These are phyloP conservation scores for Pardalotus punctatus DNA, from an alignment of 2,113 vertebrate species.

Conservation along the genomic window DNA sequence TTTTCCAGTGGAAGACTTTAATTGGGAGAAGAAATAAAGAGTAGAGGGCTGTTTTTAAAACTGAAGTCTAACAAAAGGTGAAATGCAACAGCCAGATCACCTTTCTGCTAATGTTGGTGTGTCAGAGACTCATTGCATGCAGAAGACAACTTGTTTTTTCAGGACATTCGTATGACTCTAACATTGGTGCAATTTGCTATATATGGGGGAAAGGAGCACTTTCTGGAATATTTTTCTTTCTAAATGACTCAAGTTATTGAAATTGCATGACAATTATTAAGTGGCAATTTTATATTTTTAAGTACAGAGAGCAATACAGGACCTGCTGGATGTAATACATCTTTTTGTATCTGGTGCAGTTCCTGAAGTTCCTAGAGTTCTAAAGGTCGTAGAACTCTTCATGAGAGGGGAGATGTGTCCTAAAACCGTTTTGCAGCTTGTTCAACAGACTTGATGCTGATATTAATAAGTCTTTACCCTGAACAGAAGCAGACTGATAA, in stretches of 20 bases:
- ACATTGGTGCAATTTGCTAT: background rate
- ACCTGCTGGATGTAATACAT: background rate
- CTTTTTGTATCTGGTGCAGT: background rate
- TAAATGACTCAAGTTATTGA: background rate
- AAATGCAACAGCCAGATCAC: background rate
- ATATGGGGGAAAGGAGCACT: background rate
- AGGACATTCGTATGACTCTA: background rate
- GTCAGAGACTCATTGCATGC: background rate
- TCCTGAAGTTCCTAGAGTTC: background rate
- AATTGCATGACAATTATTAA: background rate
- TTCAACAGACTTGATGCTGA: background rate
- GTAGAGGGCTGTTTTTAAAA: background rate
- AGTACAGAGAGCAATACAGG: background rate
- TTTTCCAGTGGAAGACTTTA: background rate
- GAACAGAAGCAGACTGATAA: background rate
- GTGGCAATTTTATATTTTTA: too few relatives aligned
- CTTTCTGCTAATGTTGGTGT: background rate
- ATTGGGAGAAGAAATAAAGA: background rate
- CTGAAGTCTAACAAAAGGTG: background rate
- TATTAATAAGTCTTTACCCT: background rate
- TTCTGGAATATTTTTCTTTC: background rate
- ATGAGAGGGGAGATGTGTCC: background rate
- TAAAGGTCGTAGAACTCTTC: background rate
- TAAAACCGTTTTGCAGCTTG: background rate
- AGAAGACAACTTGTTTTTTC: background rate